Base-by-base conservation (phyloP, 1,140 invertebrate genomes). In the Pseudomyrmex flavicornis region DNA sequence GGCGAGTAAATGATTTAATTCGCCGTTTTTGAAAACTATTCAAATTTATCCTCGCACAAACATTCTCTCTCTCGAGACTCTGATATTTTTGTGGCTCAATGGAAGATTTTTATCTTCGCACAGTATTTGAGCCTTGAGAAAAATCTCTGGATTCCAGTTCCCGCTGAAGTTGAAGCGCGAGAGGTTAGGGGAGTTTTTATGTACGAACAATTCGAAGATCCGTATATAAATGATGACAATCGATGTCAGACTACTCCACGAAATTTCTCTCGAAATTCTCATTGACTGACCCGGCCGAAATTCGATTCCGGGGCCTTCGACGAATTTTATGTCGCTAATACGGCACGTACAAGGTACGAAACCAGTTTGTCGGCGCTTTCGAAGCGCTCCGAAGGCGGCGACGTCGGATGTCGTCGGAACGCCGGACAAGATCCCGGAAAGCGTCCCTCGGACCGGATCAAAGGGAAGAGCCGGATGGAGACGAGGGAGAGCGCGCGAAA, bases 291-390 rank as follows among this genome's bases (percentile, higher is more conserved):
- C 69, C 46, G 59, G 7, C 63, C 79, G 46, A 8, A 73, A 77
- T 76, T 83, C 82, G 62, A 76, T 83, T 76, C 61, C 62, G 82
- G 62, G 73, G 2, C 72, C 62, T 83, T 89, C 85, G 35, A 73
- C 69, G 82, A 91, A 86, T 89, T 91, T 91, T 90, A 90, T 86
- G 86, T 75, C 79, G 85, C 76, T 85, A 89, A 89, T 91, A 90
- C 86, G 84, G 85, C 86, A 85, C 74, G 83, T 80, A 79, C 58
- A 65, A 79, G 68, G n/a, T 35, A 35, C 82, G 89, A 92, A 92
- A 92, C 91, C 91, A 90, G 91, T 92, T 92, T 92, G 89, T 88
- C 86, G 87, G 87, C 87, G 85, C 74, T 86, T 88, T 85, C 83
- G 85, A 35, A 84, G 74, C 63, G 62, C 44, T 50, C 61, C 54